Evolutionary conservation across 2,888 invertebrate species (phyloP).

Genomic region (Eugnorisma glareosa): DNA sequence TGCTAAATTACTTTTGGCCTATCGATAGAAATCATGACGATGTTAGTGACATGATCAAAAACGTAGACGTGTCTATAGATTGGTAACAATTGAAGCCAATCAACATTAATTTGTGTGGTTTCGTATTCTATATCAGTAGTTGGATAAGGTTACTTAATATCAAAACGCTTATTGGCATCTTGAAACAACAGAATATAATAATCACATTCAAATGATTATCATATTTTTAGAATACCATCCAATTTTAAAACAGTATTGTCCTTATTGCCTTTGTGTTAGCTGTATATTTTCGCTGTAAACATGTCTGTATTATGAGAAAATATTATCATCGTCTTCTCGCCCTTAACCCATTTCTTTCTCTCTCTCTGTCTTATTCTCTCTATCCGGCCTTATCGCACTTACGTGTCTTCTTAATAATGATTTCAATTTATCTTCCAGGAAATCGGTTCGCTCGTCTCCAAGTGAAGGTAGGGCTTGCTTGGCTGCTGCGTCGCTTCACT

Average conservation of each 20-base stretch:
- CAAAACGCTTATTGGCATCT: not conserved
- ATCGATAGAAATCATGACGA: not conserved
- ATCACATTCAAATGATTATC: not conserved
- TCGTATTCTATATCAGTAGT: not conserved
- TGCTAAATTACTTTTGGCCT: not conserved
- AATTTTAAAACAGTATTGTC: not conserved
- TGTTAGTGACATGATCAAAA: not conserved
- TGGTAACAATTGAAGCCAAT: constrained; percentile 1
- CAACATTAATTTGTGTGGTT: not conserved
- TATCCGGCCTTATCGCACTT: not conserved
- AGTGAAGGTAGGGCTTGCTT: constrained; percentile 73
- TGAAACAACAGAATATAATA: not conserved
- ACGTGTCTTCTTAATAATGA: not conserved
- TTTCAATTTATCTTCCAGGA: constrained; percentile 69
- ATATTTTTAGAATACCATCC: not conserved
- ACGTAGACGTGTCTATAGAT: not conserved
- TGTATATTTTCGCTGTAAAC: not conserved
- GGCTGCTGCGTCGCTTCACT: constrained; percentile 74
- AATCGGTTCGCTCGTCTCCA: constrained; percentile 77
- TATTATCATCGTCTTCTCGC: not conserved
- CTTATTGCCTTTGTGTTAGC: not conserved
- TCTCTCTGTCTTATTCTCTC: not conserved
- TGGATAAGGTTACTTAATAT: not conserved
- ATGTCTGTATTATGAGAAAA: not conserved
- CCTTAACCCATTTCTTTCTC: not conserved